Base-by-base conservation (phyloP, 1,140 invertebrate genomes). In the Campoletis sonorensis region DNA sequence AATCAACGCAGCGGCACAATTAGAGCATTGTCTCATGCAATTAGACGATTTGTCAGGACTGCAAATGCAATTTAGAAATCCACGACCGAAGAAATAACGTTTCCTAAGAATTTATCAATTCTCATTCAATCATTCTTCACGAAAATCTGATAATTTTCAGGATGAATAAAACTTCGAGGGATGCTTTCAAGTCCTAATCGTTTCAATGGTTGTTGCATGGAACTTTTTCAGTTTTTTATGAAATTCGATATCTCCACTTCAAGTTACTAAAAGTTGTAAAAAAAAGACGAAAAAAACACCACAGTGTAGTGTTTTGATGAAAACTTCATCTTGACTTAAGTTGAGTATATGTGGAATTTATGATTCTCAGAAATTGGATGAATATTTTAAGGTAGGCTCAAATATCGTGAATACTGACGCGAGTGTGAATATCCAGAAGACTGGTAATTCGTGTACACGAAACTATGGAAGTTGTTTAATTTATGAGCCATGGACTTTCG, bases 401-500 rank as follows among this genome's bases (percentile, higher is more conserved):
- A n/a, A 54, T 54, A 21, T 54, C 2, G 51, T 54, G 51, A n/a
- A n/a, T n/a, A n/a, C n/a, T n/a, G n/a, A n/a, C n/a, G n/a, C n/a
- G n/a, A n/a, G n/a, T 18, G 16, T 54, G 51, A 54, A 54, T 64
- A 26, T 64, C 23, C 21, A 64, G 61, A 21, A 64, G 21, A 26
- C 51, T 54, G 8, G 21, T 64, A 64, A 64, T 64, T 64, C 61
- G n/a, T 26, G 23, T 11, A 64, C 27, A 64, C 23, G 61, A 23
- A 64, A 13, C 21, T 23, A 10, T 26, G 61, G 21, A 64, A n/a
- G 61, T 26, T 23, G 61, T 64, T 64, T 27, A 64, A 64, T 23
- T 64, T 64, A 64, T 64, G 61, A 64, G 61, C 61, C 61, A 64
- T 64, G 61, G n/a, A 64, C 23, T 64, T n/a, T 13, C 23, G 61